Percentiles rank a stretch among this genome's conserved stretches.
These are phyloP conservation scores for Cyphomyrus discorhynchus DNA, from an alignment of 2,113 vertebrate genomes.

Conservation along the genomic window DNA sequence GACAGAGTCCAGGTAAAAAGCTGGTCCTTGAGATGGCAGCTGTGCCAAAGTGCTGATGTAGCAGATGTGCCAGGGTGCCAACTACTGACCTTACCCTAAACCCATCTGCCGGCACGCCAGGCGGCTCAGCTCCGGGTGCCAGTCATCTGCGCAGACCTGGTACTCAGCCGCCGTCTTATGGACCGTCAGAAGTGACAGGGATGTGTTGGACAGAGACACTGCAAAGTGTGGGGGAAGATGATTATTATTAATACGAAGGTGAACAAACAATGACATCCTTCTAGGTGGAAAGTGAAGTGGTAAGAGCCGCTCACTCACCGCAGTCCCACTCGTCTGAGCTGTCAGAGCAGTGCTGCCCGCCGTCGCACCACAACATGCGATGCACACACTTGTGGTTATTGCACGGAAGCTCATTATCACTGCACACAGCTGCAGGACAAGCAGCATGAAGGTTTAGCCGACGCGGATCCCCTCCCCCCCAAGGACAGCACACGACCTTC, in stretches of 20 bases:
- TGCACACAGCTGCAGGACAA: slow-evolving; percentile 69
- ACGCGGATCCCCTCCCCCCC: background rate
- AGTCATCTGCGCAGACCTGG: slow-evolving; percentile 84
- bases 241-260: background rate
- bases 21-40: background rate
- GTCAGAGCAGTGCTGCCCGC: slow-evolving; percentile 75
- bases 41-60: background rate
- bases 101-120: slow-evolving; percentile 91
- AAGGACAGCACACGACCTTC: slow-evolving; percentile 14
- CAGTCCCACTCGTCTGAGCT: slow-evolving; percentile 93
- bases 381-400: slow-evolving; percentile 82
- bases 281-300: background rate
- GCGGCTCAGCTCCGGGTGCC: slow-evolving; percentile 71
- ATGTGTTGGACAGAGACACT: slow-evolving; percentile 73
- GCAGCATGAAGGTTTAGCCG: background rate
- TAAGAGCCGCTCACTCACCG: slow-evolving; percentile 59
- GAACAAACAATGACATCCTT: background rate
- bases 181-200: slow-evolving; percentile 65
- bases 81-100: slow-evolving; percentile 93
- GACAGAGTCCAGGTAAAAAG: background rate
- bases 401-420: slow-evolving; percentile 74
- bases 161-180: slow-evolving; percentile 70
- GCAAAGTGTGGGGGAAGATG: slow-evolving; percentile 23
- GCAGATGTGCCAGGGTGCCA: slow-evolving; percentile 31
- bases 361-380: slow-evolving; percentile 82